A percentile compares a stretch with the other conserved stretches of the same genome.
These are phyloP conservation scores for Microtus ochrogaster DNA, from an alignment of 2,113 vertebrate species.

Conservation along the genomic window DNA sequence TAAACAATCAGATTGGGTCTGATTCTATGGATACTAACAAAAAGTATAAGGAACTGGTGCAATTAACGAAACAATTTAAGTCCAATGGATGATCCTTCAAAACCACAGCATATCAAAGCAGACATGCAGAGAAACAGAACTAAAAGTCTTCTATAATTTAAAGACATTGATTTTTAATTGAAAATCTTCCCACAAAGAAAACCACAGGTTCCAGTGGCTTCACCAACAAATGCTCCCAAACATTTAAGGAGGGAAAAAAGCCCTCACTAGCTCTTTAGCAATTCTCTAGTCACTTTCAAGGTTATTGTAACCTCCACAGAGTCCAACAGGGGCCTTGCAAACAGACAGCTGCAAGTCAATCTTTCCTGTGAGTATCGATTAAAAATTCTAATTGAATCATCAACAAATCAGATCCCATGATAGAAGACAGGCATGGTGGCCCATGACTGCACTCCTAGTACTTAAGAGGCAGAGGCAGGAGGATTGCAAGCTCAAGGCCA, in stretches of 20 bases:
- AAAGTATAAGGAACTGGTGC: background rate
- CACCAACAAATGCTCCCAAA: background rate
- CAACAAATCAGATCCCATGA: background rate
- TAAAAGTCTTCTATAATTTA: background rate
- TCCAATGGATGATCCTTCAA: background rate
- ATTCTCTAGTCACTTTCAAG: background rate
- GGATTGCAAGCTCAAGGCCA: background rate
- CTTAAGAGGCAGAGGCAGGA: background rate
- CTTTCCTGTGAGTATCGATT: background rate
- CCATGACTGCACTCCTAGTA: background rate
- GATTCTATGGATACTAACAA: background rate
- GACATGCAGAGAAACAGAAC: background rate
- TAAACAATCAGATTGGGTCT: background rate
- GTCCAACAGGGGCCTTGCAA: background rate
- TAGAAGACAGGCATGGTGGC: background rate
- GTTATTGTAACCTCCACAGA: background rate
- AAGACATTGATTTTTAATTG: slow-evolving; percentile 31
- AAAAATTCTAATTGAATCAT: background rate
- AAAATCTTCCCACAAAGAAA: slow-evolving; percentile 22
- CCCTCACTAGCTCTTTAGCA: background rate
- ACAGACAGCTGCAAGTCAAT: background rate
- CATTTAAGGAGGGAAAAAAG: slow-evolving; percentile 6
- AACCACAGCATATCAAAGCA: background rate
- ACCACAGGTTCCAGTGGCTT: background rate
- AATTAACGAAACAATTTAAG: background rate